Percentiles rank a stretch among this genome's conserved stretches.
Evolutionary conservation across 1,140 invertebrate genomes (phyloP).

Genomic region (Apis dorsata): DNA sequence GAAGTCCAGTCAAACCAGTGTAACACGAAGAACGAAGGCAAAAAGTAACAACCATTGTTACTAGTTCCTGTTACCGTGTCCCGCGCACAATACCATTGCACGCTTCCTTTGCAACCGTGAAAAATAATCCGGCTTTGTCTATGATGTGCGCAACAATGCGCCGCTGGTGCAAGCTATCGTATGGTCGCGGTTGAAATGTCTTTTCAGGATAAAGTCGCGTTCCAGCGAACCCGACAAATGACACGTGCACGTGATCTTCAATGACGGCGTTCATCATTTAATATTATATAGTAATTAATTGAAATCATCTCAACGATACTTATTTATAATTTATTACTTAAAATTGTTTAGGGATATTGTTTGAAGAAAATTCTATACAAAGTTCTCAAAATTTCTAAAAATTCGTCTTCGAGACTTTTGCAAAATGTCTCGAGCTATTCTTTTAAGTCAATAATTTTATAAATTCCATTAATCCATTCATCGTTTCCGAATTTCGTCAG

Average conservation of each 20-base stretch:
- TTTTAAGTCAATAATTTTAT: no score
- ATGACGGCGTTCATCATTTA: no score
- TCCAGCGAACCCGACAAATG: slow-evolving; percentile 21
- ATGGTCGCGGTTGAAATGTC: slow-evolving; percentile 27
- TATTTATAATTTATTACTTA: no score
- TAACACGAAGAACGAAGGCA: slow-evolving; percentile 65
- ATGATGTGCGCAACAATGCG: slow-evolving; percentile 59
- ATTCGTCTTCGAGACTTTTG: no score
- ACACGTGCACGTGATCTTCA: not conserved
- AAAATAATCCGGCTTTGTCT: slow-evolving; percentile 73
- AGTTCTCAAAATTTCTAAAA: no score
- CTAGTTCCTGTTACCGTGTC: slow-evolving; percentile 47
- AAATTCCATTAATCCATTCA: not conserved
- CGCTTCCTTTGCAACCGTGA: slow-evolving; percentile 68
- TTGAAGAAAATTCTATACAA: no score
- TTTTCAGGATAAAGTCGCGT: slow-evolving; percentile 29
- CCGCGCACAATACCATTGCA: slow-evolving; percentile 57
- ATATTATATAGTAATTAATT: no score
- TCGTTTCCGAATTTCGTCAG: not conserved
- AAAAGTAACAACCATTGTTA: slow-evolving; percentile 64
- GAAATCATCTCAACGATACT: no score
- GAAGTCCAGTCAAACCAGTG: slow-evolving; percentile 68
- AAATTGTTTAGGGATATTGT: no score
- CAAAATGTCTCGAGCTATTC: no score
- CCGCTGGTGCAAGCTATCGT: slow-evolving; percentile 54